These are phyloP conservation scores for Laticauda laticaudata DNA, from an alignment of 2,113 vertebrate species.

Conservation along the genomic window DNA sequence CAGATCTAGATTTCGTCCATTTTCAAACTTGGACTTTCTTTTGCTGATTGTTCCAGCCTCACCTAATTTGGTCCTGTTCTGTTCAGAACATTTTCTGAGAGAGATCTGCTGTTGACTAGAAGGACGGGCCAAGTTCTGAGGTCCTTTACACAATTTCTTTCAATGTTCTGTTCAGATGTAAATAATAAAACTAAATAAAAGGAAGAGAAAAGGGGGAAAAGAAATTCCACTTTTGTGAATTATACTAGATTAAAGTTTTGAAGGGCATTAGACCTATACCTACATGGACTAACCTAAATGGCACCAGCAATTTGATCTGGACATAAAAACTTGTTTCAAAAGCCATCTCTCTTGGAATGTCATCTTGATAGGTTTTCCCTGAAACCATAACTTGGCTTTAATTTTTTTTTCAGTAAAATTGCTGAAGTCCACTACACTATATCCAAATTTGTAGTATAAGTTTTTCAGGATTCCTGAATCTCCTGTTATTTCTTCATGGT, in stretches of 20 bases:
- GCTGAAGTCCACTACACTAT: not conserved
- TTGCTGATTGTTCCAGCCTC: not conserved
- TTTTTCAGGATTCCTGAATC: not conserved
- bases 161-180: not conserved
- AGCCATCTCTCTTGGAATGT: not conserved
- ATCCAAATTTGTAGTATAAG: not conserved
- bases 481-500: not conserved
- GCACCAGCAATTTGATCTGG: not conserved
- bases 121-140: not conserved
- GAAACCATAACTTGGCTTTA: conserved; percentile 7
- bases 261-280: not conserved
- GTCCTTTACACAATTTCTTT: not conserved
- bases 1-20: not conserved
- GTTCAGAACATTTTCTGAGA: not conserved
- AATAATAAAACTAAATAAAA: not conserved
- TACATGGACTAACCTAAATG: not conserved
- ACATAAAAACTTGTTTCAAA: not conserved
- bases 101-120: not conserved
- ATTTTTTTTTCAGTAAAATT: conserved; percentile 20
- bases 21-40: not conserved
- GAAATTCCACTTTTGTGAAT: not conserved
- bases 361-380: not conserved
- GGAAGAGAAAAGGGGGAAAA: not conserved
- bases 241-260: not conserved
- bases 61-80: not conserved